These are phyloP conservation scores for Mesorhabditis belari DNA, from an alignment of 2,888 invertebrate species.

Conservation along the genomic window DNA sequence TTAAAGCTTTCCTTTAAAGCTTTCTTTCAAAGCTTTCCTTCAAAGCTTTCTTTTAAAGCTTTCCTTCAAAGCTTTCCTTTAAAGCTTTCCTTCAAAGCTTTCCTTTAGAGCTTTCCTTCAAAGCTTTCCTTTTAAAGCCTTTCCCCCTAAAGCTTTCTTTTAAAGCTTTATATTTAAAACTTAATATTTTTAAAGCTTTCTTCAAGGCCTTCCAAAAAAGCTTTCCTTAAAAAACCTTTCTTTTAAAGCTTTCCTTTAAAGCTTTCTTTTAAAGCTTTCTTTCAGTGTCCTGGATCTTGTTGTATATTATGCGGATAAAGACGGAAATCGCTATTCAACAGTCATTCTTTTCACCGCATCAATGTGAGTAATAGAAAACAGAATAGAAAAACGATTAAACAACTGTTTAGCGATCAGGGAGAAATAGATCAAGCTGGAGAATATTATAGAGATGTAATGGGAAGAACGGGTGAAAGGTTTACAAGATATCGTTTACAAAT, in stretches of 20 bases:
- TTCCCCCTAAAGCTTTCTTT: not conserved
- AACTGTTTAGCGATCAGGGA: not conserved
- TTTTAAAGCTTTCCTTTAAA: too few relatives aligned
- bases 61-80: not conserved
- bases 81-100: not conserved
- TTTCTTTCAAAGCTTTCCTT: not conserved
- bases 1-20: not conserved
- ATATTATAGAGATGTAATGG: not conserved
- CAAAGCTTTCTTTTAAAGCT: not conserved
- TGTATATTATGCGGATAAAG: not conserved
- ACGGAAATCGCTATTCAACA: not conserved
- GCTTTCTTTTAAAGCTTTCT: not conserved
- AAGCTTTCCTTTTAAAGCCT: too few relatives aligned
- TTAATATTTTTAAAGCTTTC: too few relatives aligned
- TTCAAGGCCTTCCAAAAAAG: too few relatives aligned
- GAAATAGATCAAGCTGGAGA: not conserved
- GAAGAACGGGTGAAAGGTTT: not conserved
- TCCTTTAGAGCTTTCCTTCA: not conserved
- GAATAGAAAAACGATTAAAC: too few relatives aligned
- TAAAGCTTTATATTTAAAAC: too few relatives aligned
- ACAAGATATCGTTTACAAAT: not conserved
- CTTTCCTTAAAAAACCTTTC: too few relatives aligned
- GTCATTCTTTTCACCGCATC: not conserved
- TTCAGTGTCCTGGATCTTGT: not conserved
- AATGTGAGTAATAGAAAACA: too few relatives aligned